Evolutionary conservation across 2,113 vertebrate species (phyloP).

Genomic region (Narcine bancroftii): DNA sequence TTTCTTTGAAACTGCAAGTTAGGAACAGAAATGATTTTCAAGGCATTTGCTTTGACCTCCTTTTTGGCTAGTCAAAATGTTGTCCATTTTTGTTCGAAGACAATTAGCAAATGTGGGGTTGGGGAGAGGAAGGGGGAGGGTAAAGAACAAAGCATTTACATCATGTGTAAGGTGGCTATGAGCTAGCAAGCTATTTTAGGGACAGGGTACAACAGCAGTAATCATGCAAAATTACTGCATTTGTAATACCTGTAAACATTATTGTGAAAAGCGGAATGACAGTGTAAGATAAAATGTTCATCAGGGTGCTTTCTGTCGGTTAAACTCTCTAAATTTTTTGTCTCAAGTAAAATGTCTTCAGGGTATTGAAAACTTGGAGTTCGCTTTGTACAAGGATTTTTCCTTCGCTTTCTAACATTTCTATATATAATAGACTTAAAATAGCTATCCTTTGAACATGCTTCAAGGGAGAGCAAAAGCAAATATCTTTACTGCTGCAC

Average conservation of each 20-base stretch:
- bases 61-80: slow-evolving; percentile 14
- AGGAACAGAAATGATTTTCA: not conserved
- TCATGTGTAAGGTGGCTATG: not conserved
- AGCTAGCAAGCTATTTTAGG: not conserved
- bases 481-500: not conserved
- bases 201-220: not conserved
- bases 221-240: not conserved
- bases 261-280: not conserved
- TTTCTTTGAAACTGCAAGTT: not conserved
- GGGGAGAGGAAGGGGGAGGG: no score
- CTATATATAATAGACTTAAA: not conserved
- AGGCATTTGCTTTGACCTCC: not conserved
- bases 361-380: not conserved
- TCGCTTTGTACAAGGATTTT: not conserved
- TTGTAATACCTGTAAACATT: not conserved
- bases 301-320: not conserved
- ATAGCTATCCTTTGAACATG: not conserved
- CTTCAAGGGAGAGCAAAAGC: not conserved
- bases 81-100: not conserved
- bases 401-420: not conserved
- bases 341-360: not conserved
- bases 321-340: not conserved
- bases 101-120: not conserved
- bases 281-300: not conserved
- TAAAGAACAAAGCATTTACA: not conserved